Base-by-base conservation (phyloP, 35 echinoderm and acorn worm genomes). In the Stichopus chloronotus region DNA sequence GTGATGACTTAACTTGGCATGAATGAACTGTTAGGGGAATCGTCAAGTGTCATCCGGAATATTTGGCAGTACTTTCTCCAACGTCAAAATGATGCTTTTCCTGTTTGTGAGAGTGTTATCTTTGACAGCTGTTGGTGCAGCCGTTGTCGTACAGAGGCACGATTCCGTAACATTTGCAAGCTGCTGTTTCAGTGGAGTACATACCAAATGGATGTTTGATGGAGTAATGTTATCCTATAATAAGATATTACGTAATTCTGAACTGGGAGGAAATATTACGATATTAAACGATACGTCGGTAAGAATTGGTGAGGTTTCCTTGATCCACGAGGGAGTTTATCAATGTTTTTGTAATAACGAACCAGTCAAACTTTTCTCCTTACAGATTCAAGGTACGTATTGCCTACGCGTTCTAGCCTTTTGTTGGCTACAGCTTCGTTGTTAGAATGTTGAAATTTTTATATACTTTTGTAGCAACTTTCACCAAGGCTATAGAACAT, bases 191-290 rank as follows among this genome's bases (percentile, higher is more conserved):
- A 74, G 4, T 0, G 69, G 19, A 4, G 17, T 19, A 74, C 69
- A 74, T 74, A 74, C 69, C 19, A 74, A 74, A n/a, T 74, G 69
- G 69, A 19, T 74, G 69, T 74, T 74, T 0, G 69, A 74, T n/a
- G 69, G 69, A 74, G 69, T 5, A n/a, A 14, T 74, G 7, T 74
- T 74, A 74, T 74, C 69, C 5, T 74, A 20, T 74, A 74, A 74
- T 74, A 74, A 74, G 22, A 74, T 74, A 3, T 74, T 74, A 20
- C 69, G 69, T 16, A 74, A 74, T 74, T 20, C 11, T 20, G 69
- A 20, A 74, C 22, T 74, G 69, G 69, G 17, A 74, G 69, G 69
- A n/a, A 74, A 74, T 74, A 74, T 74, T 74, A 74, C 69, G 6
- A 74, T 74, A 20, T 74, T 21, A 6, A 20, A 74, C 22, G 22